Conservation (phyloP, 1,140 invertebrate species). For the Drosophila sulfurigaster region DNA sequence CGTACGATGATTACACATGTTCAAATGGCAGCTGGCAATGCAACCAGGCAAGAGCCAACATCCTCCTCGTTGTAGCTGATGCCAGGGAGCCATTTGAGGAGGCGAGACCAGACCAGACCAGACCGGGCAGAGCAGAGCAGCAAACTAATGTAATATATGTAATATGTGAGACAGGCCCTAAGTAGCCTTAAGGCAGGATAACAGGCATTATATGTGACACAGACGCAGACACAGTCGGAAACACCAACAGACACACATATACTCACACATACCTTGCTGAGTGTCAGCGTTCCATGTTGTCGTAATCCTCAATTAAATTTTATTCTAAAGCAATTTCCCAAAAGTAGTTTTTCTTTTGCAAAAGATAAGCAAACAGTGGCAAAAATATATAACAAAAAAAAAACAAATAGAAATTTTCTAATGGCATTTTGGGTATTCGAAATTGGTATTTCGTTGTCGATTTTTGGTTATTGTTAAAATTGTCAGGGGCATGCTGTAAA, state of each 20-base stretch:
- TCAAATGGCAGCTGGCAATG: constrained; percentile 60
- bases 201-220: constrained; percentile 73
- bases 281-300: constrained; percentile 34
- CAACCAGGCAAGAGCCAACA: constrained; percentile 29
- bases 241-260: constrained; percentile 11
- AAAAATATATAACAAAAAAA: constrained; percentile 2
- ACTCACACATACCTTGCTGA: constrained; percentile 17
- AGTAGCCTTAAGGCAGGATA: constrained; percentile 81
- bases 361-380: constrained; percentile 73
- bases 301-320: constrained; percentile 82
- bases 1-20: constrained; percentile 82
- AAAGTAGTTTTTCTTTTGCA: constrained; percentile 73
- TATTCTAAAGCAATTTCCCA: constrained; percentile 81
- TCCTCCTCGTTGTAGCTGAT: not conserved
- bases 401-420: constrained; percentile 28
- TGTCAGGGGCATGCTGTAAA: constrained; percentile 73
- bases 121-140: constrained; percentile 3
- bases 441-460: constrained; percentile 44
- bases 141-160: constrained; percentile 76
- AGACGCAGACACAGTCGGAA: constrained; percentile 15
- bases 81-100: constrained; percentile 20
- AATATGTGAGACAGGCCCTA: constrained; percentile 81
- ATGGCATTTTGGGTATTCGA: constrained; percentile 39
- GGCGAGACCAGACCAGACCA: constrained; percentile 16
- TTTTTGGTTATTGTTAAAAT: constrained; percentile 76